Conservation (phyloP, 2,888 invertebrate species). For the Phyto melanocephala region DNA sequence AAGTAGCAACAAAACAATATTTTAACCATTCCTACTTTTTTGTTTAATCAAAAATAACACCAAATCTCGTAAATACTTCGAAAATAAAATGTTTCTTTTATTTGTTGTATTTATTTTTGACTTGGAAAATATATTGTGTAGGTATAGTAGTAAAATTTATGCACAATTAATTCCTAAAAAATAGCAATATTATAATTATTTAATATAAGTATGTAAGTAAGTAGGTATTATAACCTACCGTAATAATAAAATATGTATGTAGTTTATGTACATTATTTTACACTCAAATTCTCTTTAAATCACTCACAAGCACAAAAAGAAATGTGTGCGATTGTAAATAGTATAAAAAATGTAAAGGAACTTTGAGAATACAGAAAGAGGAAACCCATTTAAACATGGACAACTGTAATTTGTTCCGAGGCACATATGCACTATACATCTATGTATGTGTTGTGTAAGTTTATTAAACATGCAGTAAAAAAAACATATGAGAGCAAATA, state of each 20-base stretch:
- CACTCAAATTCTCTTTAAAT: not conserved
- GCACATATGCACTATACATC: not conserved
- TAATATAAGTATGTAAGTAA: too few relatives aligned
- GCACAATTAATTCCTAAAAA: not conserved
- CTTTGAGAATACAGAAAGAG: not conserved
- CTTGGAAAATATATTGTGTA: not conserved
- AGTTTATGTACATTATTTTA: not conserved
- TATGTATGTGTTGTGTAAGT: too few relatives aligned
- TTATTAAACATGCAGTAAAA: too few relatives aligned
- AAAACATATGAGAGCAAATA: not conserved
- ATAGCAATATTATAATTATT: not conserved
- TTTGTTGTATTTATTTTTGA: not conserved
- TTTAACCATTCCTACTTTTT: slow-evolving; percentile 16
- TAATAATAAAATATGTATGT: slow-evolving; percentile 11
- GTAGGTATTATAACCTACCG: slow-evolving; percentile 23
- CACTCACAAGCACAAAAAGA: not conserved
- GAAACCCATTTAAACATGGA: not conserved
- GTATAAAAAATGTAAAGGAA: not conserved
- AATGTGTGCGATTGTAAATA: not conserved
- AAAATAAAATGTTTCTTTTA: slow-evolving; percentile 6
- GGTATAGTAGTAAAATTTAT: not conserved
- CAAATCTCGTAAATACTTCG: not conserved
- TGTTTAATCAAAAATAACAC: not conserved
- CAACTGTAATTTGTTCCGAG: too few relatives aligned
- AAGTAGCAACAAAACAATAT: not conserved